phyloP scores from a whole-genome alignment of 1,140 invertebrate genomes.

The Calliopsis andreniformis region DNA sequence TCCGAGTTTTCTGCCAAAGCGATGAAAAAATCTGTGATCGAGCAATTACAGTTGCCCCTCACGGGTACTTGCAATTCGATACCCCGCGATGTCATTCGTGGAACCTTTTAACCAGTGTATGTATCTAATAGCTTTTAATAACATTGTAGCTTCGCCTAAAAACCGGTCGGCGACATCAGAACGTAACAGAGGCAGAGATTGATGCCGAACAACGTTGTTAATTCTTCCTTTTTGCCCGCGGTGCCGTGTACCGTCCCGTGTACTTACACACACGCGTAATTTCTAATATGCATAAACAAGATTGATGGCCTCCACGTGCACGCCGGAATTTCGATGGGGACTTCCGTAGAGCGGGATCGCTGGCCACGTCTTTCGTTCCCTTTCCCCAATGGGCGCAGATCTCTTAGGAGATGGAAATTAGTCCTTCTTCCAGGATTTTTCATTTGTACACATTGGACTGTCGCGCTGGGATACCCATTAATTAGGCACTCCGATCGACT shows the following conservation, averaged over 20 bases:
- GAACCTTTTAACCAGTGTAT: not conserved
- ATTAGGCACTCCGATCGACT: slow-evolving; percentile 55
- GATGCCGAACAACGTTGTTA: slow-evolving; percentile 63
- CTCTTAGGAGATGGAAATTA: slow-evolving; percentile 49
- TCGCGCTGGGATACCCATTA: slow-evolving; percentile 47
- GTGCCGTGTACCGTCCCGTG: slow-evolving; percentile 55
- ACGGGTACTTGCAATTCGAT: too few species aligned
- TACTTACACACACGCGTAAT: slow-evolving; percentile 56
- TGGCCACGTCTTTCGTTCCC: slow-evolving; percentile 21
- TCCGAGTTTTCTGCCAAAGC: not conserved
- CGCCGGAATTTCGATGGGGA: slow-evolving; percentile 48
- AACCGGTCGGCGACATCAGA: slow-evolving; percentile 49
- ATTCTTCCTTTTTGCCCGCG: slow-evolving; percentile 49
- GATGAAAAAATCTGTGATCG: not conserved
- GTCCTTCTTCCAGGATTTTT: slow-evolving; percentile 62
- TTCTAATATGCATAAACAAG: slow-evolving; percentile 68
- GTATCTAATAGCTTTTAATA: slow-evolving; percentile 49
- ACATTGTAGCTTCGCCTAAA: slow-evolving; percentile 29
- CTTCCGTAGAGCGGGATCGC: slow-evolving; percentile 44
- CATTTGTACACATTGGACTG: slow-evolving; percentile 61
- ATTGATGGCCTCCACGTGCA: slow-evolving; percentile 63
- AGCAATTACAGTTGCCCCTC: not conserved
- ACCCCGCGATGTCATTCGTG: not conserved
- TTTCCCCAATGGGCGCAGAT: not conserved
- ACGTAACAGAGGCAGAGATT: slow-evolving; percentile 45